A percentile compares a stretch with the other conserved stretches of the same genome.
phyloP scores from a whole-genome alignment of 1,140 invertebrate genomes.

The Chironomus striatipennis region DNA sequence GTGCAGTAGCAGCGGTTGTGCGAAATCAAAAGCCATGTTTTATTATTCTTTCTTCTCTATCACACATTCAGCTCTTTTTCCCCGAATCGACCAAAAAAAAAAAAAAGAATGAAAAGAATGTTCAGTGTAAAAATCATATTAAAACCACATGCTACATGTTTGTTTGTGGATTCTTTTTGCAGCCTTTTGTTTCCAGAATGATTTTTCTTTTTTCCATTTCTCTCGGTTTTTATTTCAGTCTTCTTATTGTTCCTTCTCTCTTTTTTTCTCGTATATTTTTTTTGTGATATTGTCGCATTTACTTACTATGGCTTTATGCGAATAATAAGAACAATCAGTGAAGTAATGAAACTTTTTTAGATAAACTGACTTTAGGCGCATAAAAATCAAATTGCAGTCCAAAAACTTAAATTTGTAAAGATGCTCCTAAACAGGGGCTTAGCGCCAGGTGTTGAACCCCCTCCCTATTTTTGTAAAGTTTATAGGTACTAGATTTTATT shows the following conservation, averaged over 20 bases:
- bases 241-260: background rate
- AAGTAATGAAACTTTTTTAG: too few relatives aligned
- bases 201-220: slow-evolving; percentile 7
- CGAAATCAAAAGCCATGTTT: slow-evolving; percentile 17
- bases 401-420: too few relatives aligned
- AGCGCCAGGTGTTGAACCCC: too few relatives aligned
- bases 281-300: background rate
- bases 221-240: background rate
- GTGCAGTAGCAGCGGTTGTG: slow-evolving; percentile 10
- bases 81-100: background rate
- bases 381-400: too few relatives aligned
- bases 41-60: slow-evolving; percentile 2
- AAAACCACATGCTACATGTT: slow-evolving; percentile 23
- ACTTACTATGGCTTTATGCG: background rate
- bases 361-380: too few relatives aligned
- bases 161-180: slow-evolving; percentile 16
- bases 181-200: slow-evolving; percentile 7
- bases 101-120: background rate
- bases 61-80: background rate
- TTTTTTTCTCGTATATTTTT: background rate
- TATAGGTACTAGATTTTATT: too few relatives aligned
- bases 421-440: too few relatives aligned
- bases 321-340: too few relatives aligned
- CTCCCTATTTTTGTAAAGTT: too few relatives aligned
- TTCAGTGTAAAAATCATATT: slow-evolving; percentile 21